Conservation (phyloP, 2,797 vertebrate genomes). For the Clarias fuscus region DNA sequence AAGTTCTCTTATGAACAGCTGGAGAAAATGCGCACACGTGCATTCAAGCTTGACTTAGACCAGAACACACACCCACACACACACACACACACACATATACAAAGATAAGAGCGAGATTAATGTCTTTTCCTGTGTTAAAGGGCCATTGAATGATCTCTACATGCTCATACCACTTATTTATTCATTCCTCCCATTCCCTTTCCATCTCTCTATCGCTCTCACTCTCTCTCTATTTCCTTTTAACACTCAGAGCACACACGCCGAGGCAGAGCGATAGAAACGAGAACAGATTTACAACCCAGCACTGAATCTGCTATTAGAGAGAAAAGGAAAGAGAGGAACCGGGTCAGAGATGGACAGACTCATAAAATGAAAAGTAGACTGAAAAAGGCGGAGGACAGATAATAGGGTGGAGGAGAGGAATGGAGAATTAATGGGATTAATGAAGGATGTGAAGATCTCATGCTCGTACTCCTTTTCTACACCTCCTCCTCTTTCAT, state of each 20-base stretch:
- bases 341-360: conserved; percentile 1
- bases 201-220: too few species aligned
- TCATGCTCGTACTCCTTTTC: neutral
- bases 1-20: neutral
- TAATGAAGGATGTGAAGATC: neutral
- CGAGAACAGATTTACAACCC: conserved; percentile 48
- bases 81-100: neutral
- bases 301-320: conserved; percentile 34
- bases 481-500: neutral
- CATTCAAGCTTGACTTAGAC: neutral
- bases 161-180: conserved; percentile 24
- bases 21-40: neutral
- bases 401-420: neutral
- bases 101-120: conserved; percentile 17
- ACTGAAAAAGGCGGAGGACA: neutral
- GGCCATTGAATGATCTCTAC: conserved; percentile 20
- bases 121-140: neutral
- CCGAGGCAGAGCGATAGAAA: conserved; percentile 40
- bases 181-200: neutral
- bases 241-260: conserved; percentile 53
- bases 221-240: conserved; percentile 14
- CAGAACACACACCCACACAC: neutral
- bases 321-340: neutral
- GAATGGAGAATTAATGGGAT: neutral
- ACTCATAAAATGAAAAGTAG: neutral